Conservation (phyloP, 2,113 vertebrate species). For the Caranx melampygus region DNA sequence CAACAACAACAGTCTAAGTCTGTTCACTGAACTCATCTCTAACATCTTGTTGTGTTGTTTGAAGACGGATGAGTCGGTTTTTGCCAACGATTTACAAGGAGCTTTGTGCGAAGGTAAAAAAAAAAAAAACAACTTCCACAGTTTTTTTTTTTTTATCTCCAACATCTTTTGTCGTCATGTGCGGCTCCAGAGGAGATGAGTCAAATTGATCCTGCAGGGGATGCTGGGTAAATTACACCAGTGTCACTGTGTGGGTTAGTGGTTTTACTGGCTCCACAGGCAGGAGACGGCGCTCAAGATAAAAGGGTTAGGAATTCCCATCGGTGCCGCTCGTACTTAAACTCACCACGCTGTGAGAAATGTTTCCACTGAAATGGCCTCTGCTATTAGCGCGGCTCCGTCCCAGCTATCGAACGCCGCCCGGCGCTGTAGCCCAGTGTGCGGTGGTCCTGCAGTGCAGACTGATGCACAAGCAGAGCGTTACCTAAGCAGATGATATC, state of each 20-base stretch:
- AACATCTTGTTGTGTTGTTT: not conserved
- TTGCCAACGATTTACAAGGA: not conserved
- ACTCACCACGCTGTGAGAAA: constrained; percentile 28
- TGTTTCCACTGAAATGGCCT: constrained; percentile 11
- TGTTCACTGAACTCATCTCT: not conserved
- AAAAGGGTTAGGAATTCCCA: constrained; percentile 23
- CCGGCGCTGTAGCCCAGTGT: not conserved
- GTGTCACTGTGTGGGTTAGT: not conserved
- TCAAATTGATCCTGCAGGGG: constrained; percentile 9
- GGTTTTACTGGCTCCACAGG: not conserved
- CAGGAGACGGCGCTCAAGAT: not conserved
- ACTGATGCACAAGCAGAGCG: constrained; percentile 11
- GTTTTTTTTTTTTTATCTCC: not conserved
- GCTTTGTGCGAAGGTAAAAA: constrained; percentile 2
- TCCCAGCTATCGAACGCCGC: constrained; percentile 7
- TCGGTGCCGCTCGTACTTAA: not conserved
- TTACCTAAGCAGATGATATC: constrained; percentile 13
- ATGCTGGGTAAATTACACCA: constrained; percentile 2
- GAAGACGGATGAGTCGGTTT: not conserved
- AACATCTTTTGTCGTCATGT: not conserved
- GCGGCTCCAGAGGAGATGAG: not conserved
- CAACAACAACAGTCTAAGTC: not conserved
- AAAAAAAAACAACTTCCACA: too few species aligned
- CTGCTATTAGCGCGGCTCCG: constrained; percentile 22
- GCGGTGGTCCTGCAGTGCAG: constrained; percentile 15